Base-by-base conservation (phyloP, 2,888 invertebrate species). In the Choreutis nemorana region DNA sequence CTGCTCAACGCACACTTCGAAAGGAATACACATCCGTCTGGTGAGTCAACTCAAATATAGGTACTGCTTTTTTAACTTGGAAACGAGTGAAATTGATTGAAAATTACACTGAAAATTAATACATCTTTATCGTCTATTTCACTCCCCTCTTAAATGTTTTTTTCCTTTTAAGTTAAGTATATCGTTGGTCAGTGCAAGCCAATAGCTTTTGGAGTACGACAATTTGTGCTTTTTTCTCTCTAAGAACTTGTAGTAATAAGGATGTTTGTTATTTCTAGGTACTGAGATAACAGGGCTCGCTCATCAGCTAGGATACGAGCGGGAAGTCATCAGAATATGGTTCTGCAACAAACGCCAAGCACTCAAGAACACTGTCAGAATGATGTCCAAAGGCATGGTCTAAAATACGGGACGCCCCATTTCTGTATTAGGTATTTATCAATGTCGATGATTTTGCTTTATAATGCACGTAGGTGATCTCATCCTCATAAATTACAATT, bases 281-380 rank as follows among this genome's bases (percentile, higher is more conserved):
- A 94, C 94, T 36, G 97, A 97, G 83, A 97, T 97, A 62, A 97
- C 97, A 10, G 93, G 93, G 22, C 78, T 97, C 43, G 95, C 97
- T 8, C 94, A 96, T 60, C 94, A 95, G 63, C 78, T 98, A 33
- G 97, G 97, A 44, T 97, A 97, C 71, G 97, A 97, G 60, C 84
- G 97, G 30, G 97, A 98, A 81, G 97, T 97, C 29, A 97, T 98
- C 54, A 83, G 97, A 67, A 97, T 98, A 77, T 98, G 98, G 97
- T 98, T 98, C 78, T 98, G 97, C 79, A 98, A 98, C 80, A 97
- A 97, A 73, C 85, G 97, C 31, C 97, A 98, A 72, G 96, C 97
- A 1, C 82, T 97, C 43, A 97, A 97, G 71, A 97, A 97, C 64
- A 96, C 97, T n/a, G 95, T 96, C 41, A 83, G 93, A 51, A 91